Conservation (phyloP, 2,797 vertebrate species). For the Oceanodroma leucorhoa region DNA sequence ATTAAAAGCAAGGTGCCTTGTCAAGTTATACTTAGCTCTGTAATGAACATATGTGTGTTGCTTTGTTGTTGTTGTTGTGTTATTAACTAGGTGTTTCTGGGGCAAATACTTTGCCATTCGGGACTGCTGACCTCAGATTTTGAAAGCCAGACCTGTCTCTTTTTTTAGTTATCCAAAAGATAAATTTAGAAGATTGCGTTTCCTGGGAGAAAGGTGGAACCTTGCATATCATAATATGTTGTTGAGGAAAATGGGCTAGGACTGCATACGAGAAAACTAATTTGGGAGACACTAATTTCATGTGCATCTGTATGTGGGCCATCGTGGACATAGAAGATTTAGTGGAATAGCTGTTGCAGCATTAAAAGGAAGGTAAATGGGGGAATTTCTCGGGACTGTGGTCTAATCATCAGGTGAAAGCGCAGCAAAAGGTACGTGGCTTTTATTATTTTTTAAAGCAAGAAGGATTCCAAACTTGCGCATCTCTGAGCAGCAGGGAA, state of each 20-base stretch:
- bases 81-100: background rate
- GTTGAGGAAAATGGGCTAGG: slow-evolving; percentile 57
- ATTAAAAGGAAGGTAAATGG: slow-evolving; percentile 3
- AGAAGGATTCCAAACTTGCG: background rate
- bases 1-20: background rate
- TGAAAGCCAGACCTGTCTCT: slow-evolving; percentile 11
- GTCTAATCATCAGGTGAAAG: background rate
- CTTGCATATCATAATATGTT: background rate
- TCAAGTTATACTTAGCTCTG: background rate
- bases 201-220: slow-evolving; percentile 39
- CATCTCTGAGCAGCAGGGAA: background rate
- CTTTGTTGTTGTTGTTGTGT: background rate
- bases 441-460: background rate
- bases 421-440: background rate
- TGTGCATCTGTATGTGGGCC: slow-evolving; percentile 42
- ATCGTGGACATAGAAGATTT: background rate
- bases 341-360: background rate
- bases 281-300: slow-evolving; percentile 38
- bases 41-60: background rate
- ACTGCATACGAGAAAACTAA: background rate
- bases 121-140: background rate
- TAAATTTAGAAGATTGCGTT: slow-evolving; percentile 47
- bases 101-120: background rate
- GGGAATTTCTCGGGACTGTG: background rate
- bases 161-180: slow-evolving; percentile 10